phyloP scores from a whole-genome alignment of 2,797 vertebrate species.

The Malacoraja senta region DNA sequence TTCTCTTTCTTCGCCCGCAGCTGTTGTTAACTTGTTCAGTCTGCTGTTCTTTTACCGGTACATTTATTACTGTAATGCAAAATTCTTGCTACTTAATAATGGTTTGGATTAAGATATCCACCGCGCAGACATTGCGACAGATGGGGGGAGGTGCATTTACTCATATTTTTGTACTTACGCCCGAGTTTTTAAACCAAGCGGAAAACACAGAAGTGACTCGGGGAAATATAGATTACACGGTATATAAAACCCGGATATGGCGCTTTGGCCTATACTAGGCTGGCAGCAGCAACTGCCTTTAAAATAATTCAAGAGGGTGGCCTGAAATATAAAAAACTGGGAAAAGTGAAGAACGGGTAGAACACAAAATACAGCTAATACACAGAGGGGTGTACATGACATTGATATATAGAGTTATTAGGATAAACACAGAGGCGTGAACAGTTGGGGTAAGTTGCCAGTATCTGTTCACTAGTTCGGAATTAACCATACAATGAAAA shows the following conservation, averaged over 20 bases:
- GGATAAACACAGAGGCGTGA: not conserved
- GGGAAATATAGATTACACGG: not conserved
- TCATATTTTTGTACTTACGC: not conserved
- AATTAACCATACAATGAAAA: not conserved
- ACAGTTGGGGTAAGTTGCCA: not conserved
- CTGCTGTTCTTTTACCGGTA: not conserved
- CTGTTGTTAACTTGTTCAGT: too few relatives aligned
- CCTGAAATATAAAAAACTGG: not conserved
- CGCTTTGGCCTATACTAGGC: not conserved
- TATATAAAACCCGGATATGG: not conserved
- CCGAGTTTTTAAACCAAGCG: not conserved
- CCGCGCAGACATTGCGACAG: not conserved
- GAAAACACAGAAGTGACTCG: not conserved
- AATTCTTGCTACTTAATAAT: not conserved
- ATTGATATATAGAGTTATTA: not conserved
- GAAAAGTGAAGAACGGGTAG: not conserved
- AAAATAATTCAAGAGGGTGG: not conserved
- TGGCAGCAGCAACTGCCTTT: not conserved
- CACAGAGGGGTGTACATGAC: not conserved
- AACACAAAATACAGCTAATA: not conserved
- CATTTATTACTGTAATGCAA: not conserved
- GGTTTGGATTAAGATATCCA: not conserved
- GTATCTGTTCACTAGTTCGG: not conserved
- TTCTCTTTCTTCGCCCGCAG: not conserved
- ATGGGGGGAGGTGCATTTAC: too few relatives aligned